These are phyloP conservation scores for Bugulina stolonifera DNA, from an alignment of 2,888 invertebrate genomes.

Conservation along the genomic window DNA sequence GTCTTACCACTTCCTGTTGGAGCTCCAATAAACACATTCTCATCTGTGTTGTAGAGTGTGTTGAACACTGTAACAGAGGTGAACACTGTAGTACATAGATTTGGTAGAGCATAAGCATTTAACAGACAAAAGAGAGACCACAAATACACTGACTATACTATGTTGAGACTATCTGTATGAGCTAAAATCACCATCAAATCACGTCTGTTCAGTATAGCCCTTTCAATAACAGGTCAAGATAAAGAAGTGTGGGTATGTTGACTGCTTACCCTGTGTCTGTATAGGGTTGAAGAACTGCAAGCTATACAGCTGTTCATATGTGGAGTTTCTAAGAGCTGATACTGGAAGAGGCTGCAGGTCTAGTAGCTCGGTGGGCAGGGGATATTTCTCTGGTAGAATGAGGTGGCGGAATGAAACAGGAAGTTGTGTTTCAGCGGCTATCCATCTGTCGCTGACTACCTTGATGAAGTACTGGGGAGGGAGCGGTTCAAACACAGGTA, in stretches of 20 bases:
- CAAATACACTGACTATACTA: too few species aligned
- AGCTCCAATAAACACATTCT: slow-evolving; percentile 82
- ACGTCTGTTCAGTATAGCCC: too few species aligned
- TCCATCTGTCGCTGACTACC: slow-evolving; percentile 58
- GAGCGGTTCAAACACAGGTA: slow-evolving; percentile 95
- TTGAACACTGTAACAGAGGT: slow-evolving; percentile 72
- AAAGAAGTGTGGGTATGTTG: too few species aligned
- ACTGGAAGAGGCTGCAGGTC: slow-evolving; percentile 91
- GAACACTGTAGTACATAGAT: slow-evolving; percentile 26
- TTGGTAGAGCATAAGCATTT: too few species aligned
- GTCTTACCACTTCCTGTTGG: slow-evolving; percentile 65
- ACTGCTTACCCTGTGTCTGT: slow-evolving; percentile 76
- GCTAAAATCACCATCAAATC: too few species aligned
- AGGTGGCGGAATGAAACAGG: slow-evolving; percentile 96
- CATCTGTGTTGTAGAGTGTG: slow-evolving; percentile 94
- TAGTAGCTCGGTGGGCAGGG: slow-evolving; percentile 91
- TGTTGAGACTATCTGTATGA: too few species aligned
- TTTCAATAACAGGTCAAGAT: too few species aligned
- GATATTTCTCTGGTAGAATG: slow-evolving; percentile 93
- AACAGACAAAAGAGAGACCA: too few species aligned
- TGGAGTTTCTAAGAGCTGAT: slow-evolving; percentile 79
- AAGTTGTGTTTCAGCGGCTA: slow-evolving; percentile 65
- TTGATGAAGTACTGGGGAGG: slow-evolving; percentile 94
- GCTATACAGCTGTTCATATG: slow-evolving; percentile 77
- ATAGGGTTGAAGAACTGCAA: slow-evolving; percentile 96